These are phyloP conservation scores for Crenuchus spilurus DNA, from an alignment of 2,797 vertebrate genomes.

Conservation along the genomic window DNA sequence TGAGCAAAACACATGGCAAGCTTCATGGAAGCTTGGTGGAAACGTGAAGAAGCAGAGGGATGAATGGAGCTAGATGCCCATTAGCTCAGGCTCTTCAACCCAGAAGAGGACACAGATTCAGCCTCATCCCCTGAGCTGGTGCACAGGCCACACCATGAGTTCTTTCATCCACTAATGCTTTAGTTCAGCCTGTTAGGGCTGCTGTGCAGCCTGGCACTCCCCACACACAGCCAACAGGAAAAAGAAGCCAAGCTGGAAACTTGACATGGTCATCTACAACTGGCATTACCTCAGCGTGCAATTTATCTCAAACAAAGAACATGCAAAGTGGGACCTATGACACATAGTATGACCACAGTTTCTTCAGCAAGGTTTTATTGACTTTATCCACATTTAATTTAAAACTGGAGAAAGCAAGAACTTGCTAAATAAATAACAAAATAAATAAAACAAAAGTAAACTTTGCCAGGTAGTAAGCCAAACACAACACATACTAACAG, in stretches of 20 bases:
- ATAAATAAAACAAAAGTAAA: conserved; percentile 47
- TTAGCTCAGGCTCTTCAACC: conserved; percentile 14
- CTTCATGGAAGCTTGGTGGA: not conserved
- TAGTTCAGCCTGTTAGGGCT: conserved; percentile 22
- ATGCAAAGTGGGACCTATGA: not conserved
- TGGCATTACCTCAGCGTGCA: not conserved
- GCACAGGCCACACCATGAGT: not conserved
- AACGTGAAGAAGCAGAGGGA: not conserved
- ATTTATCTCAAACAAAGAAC: not conserved
- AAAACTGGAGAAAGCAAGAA: conserved; percentile 45
- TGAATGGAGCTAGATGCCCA: not conserved
- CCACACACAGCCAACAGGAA: not conserved
- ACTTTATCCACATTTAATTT: conserved; percentile 48
- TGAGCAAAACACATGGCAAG: not conserved
- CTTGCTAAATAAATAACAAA: conserved; percentile 47
- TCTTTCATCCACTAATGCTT: conserved; percentile 25
- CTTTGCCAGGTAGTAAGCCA: conserved; percentile 42
- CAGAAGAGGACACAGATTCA: not conserved
- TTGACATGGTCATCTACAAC: not conserved
- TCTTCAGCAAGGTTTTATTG: conserved; percentile 58
- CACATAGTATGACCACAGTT: conserved; percentile 10
- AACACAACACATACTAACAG: conserved; percentile 43
- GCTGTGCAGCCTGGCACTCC: not conserved
- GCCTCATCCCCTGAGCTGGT: not conserved
- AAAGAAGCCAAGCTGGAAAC: conserved; percentile 6